Percentiles rank a stretch among this genome's conserved stretches.
Evolutionary conservation across 2,113 vertebrate genomes (phyloP).

Genomic region (Argyrosomus japonicus): DNA sequence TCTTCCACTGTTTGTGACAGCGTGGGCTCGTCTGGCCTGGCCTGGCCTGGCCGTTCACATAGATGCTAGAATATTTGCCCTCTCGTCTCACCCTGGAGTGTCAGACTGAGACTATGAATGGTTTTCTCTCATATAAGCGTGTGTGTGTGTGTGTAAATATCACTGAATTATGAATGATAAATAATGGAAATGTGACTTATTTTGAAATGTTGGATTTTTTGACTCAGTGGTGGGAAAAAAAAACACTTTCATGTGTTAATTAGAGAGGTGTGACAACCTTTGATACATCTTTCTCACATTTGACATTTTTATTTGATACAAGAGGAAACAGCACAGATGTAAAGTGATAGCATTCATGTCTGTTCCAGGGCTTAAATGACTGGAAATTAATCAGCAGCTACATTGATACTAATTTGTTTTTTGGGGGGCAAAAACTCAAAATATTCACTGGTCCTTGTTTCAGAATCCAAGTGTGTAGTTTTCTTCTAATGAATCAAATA

Average conservation of each 20-base stretch:
- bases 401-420: too few species aligned
- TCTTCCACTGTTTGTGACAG: slow-evolving; percentile 23
- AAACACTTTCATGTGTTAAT: neutral
- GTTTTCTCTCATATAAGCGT: too few species aligned
- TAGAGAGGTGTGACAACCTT: too few species aligned
- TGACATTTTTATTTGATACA: neutral
- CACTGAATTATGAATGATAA: neutral
- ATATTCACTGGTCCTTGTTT: too few species aligned
- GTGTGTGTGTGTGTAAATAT: too few species aligned
- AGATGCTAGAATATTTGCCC: neutral
- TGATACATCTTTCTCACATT: neutral
- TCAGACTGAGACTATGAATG: neutral
- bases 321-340: neutral
- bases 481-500: too few species aligned
- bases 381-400: too few species aligned
- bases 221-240: too few species aligned
- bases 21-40: neutral
- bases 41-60: neutral
- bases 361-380: too few species aligned
- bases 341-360: neutral
- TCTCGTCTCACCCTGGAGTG: neutral
- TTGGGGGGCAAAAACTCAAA: too few species aligned
- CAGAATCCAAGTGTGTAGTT: too few species aligned
- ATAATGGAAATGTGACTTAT: neutral
- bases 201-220: neutral